Percentiles rank a stretch among this genome's conserved stretches.
These are phyloP conservation scores for Melanerpes aurifrons DNA, from an alignment of 2,113 vertebrate species.

Conservation along the genomic window DNA sequence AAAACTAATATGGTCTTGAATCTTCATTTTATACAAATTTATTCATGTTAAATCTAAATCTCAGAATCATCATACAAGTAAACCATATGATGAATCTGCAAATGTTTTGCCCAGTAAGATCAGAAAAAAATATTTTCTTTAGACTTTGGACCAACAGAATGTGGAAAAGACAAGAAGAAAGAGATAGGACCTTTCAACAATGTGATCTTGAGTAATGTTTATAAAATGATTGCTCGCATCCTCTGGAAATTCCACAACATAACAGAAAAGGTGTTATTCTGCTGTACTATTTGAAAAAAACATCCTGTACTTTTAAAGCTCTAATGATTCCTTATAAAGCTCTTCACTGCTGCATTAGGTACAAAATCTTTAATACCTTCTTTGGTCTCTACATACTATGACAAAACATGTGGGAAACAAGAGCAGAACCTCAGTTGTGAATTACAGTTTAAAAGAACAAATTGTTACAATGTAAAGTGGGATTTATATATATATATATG, in stretches of 20 bases:
- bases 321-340: neutral
- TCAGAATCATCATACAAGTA: neutral
- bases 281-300: neutral
- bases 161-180: neutral
- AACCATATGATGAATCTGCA: neutral
- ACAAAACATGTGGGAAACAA: neutral
- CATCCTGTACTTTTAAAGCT: neutral
- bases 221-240: neutral
- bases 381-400: neutral
- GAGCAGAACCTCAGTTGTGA: neutral
- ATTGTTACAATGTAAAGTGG: neutral
- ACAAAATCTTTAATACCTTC: neutral
- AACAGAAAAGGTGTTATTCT: neutral
- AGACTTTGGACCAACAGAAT: neutral
- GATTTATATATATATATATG: neutral
- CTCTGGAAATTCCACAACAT: neutral
- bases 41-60: neutral
- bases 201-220: neutral
- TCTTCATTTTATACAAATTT: neutral
- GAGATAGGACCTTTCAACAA: neutral
- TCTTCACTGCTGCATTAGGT: neutral
- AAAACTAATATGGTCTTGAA: neutral
- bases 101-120: neutral
- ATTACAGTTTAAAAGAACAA: neutral
- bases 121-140: neutral